Evolutionary conservation across 2,888 invertebrate genomes (phyloP).

Genomic region (Drosophila melanosoma): DNA sequence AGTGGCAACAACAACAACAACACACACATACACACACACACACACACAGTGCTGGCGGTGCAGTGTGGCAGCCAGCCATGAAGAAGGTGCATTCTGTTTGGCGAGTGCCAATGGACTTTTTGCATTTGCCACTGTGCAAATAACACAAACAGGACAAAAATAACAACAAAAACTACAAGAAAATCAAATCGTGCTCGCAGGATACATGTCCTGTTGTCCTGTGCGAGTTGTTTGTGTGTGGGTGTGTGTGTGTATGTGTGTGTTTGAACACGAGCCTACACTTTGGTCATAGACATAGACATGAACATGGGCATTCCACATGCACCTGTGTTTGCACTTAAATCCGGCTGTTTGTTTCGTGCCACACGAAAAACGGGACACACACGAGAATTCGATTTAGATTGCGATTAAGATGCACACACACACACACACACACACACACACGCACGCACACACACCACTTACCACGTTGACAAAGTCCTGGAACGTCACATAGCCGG

Average conservation of each 20-base stretch:
- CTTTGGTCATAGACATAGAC: slow-evolving; percentile 21
- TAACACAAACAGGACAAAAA: slow-evolving; percentile 7
- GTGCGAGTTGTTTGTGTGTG: slow-evolving; percentile 2
- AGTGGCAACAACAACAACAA: not conserved
- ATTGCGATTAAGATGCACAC: slow-evolving; percentile 13
- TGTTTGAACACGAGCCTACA: slow-evolving; percentile 76
- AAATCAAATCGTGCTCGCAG: slow-evolving; percentile 7
- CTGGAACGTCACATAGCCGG: slow-evolving; percentile 94
- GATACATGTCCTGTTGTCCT: slow-evolving; percentile 3
- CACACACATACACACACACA: not conserved
- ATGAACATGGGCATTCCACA: slow-evolving; percentile 15
- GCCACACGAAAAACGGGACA: slow-evolving; percentile 33
- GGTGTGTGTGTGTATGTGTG: not conserved
- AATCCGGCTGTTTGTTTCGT: slow-evolving; percentile 61
- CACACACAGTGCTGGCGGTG: not conserved
- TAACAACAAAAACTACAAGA: not conserved
- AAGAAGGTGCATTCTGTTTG: slow-evolving; percentile 45
- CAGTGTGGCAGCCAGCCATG: slow-evolving; percentile 24
- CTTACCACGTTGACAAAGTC: slow-evolving; percentile 98
- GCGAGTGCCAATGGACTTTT: slow-evolving; percentile 63
- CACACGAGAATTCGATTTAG: slow-evolving; percentile 49
- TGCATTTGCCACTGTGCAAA: slow-evolving; percentile 65
- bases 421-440: not conserved
- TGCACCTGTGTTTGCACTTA: slow-evolving; percentile 75
- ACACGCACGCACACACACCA: slow-evolving; percentile 66